phyloP scores from a whole-genome alignment of 2,888 invertebrate species.

The Stenotaenia linearis region DNA sequence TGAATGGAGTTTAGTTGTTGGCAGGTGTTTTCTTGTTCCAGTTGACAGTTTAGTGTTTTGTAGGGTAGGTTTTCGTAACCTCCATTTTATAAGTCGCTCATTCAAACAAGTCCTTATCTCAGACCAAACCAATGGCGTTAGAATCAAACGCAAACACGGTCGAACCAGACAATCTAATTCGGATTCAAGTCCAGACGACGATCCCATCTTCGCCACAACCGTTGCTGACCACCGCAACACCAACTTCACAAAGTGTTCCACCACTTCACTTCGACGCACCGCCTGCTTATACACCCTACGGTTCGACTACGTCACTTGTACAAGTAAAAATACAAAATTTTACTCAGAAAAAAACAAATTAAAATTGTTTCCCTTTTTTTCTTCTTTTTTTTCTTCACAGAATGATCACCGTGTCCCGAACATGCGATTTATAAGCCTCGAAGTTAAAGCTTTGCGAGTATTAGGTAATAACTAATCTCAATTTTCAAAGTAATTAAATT shows the following conservation, averaged over 20 bases:
- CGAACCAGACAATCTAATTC: too few relatives aligned
- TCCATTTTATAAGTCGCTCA: too few relatives aligned
- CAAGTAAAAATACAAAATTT: constrained; percentile 28
- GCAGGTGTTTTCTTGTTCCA: not conserved
- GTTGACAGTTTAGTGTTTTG: not conserved
- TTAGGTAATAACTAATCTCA: not conserved
- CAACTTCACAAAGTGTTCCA: not conserved
- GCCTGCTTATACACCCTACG: constrained; percentile 27
- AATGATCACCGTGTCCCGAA: not conserved
- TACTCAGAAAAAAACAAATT: too few relatives aligned
- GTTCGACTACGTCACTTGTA: not conserved
- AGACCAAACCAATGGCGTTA: not conserved
- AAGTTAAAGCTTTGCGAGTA: not conserved
- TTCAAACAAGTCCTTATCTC: too few relatives aligned
- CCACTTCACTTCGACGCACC: not conserved
- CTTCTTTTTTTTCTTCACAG: not conserved
- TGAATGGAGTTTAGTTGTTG: not conserved
- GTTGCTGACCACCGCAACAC: not conserved
- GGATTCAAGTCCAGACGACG: not conserved
- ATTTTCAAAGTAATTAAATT: not conserved
- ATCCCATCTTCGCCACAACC: not conserved
- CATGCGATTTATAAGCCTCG: not conserved
- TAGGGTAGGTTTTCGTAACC: not conserved
- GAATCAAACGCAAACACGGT: not conserved
- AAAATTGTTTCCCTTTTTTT: not conserved